Conservation (phyloP, 53 echinoderm and acorn worm genomes). For the Echinarachnius parma region DNA sequence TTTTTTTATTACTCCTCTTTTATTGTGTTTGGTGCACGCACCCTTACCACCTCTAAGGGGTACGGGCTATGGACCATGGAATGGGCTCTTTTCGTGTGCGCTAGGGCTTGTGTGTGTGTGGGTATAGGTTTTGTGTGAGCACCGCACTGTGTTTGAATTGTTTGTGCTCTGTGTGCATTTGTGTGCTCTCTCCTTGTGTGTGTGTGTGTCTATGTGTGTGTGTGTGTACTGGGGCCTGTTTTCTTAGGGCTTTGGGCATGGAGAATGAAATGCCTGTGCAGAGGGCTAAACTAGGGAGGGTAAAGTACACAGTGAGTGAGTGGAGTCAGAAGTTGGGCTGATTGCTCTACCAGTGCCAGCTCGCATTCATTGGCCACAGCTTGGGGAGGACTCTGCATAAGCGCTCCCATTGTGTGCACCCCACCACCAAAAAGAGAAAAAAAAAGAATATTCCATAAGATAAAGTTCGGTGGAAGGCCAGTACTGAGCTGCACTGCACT, state of each 20-base stretch:
- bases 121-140: no score
- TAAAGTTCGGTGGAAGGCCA: slow-evolving; percentile 34
- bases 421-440: no score
- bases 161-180: not conserved
- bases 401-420: slow-evolving; percentile 36
- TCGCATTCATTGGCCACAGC: not conserved
- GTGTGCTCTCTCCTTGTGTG: not conserved
- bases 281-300: slow-evolving; percentile 5
- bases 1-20: slow-evolving; percentile 47
- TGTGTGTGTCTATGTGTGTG: slow-evolving; percentile 17
- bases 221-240: slow-evolving; percentile 5
- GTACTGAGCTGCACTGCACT: not conserved
- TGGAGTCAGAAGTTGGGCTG: not conserved
- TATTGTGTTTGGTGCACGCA: slow-evolving; percentile 37
- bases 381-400: slow-evolving; percentile 34
- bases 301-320: no score
- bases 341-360: slow-evolving; percentile 22
- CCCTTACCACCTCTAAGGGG: no score
- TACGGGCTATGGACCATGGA: no score
- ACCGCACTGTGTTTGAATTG: slow-evolving; percentile 7
- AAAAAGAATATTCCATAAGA: slow-evolving; percentile 39
- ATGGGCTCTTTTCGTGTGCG: no score
- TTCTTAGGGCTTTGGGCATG: slow-evolving; percentile 19
- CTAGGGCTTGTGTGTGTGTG: no score
- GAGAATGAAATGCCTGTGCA: slow-evolving; percentile 41